Evolutionary conservation across 2,888 invertebrate genomes (phyloP).

Genomic region (Xestia rhomboidea): DNA sequence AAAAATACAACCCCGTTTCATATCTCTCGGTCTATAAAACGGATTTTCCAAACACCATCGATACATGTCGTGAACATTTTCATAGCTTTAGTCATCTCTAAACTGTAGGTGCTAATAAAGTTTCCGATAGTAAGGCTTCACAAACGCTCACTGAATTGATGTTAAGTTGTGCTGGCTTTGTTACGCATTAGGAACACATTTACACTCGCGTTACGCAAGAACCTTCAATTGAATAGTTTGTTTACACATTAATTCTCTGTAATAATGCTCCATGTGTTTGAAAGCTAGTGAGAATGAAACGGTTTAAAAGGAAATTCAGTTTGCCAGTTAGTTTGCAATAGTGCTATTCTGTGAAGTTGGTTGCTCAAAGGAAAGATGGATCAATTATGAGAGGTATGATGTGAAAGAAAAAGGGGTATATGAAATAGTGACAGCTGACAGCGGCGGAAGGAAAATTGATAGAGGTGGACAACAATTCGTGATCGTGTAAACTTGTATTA

Average conservation of each 20-base stretch:
- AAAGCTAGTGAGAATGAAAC: not conserved
- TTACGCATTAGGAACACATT: not conserved
- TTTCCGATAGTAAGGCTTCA: not conserved
- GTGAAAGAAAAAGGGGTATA: not conserved
- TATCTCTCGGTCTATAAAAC: too few relatives aligned
- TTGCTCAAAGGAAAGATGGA: not conserved
- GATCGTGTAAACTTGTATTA: not conserved
- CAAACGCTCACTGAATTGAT: not conserved
- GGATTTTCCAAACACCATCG: not conserved
- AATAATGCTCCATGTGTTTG: not conserved
- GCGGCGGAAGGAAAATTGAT: not conserved
- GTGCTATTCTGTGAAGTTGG: not conserved
- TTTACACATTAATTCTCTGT: not conserved
- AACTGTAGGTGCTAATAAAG: not conserved
- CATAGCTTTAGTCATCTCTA: not conserved
- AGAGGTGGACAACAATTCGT: not conserved
- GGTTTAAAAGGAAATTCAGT: not conserved
- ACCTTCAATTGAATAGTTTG: not conserved
- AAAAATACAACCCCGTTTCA: too few relatives aligned
- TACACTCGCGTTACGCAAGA: not conserved
- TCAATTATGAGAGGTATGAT: not conserved
- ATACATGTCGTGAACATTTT: not conserved
- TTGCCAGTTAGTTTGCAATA: not conserved
- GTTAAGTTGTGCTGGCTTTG: not conserved
- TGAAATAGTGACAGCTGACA: not conserved